phyloP scores from a whole-genome alignment of 2,888 invertebrate genomes.

The Aphidoletes aphidimyza region DNA sequence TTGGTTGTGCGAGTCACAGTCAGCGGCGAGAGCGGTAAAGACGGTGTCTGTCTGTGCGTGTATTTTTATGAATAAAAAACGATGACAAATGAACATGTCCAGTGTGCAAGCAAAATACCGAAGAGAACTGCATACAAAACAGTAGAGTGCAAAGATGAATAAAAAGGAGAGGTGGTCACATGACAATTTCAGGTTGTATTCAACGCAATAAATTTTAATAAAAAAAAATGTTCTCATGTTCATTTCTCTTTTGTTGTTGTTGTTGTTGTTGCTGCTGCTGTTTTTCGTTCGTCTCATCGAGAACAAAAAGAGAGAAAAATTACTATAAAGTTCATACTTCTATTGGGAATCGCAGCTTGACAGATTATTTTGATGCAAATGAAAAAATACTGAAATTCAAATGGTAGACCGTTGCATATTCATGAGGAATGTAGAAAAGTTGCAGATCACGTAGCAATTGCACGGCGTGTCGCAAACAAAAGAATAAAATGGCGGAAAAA shows the following conservation, averaged over 20 bases:
- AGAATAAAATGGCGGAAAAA: background rate
- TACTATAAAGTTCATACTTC: background rate
- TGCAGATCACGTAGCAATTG: background rate
- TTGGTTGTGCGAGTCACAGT: no score
- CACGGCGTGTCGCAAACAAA: background rate
- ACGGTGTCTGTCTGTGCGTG: background rate
- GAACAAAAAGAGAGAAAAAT: background rate
- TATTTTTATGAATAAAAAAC: constrained; percentile 1
- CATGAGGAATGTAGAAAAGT: background rate
- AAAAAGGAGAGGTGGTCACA: constrained; percentile 29
- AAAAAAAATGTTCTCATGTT: background rate
- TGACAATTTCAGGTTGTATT: background rate
- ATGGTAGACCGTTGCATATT: background rate
- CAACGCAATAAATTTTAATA: constrained; percentile 33
- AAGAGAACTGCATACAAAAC: background rate
- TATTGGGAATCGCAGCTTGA: constrained; percentile 37
- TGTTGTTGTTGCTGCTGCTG: background rate
- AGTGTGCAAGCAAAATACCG: background rate
- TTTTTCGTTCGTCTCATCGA: background rate
- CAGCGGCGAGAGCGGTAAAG: no score
- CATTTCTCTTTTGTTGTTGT: background rate
- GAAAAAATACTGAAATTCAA: constrained; percentile 32
- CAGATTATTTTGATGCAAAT: constrained; percentile 43
- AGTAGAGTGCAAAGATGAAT: background rate
- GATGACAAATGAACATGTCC: constrained; percentile 38